phyloP scores from a whole-genome alignment of 2,888 invertebrate genomes.

The Caenorhabditis auriculariae region DNA sequence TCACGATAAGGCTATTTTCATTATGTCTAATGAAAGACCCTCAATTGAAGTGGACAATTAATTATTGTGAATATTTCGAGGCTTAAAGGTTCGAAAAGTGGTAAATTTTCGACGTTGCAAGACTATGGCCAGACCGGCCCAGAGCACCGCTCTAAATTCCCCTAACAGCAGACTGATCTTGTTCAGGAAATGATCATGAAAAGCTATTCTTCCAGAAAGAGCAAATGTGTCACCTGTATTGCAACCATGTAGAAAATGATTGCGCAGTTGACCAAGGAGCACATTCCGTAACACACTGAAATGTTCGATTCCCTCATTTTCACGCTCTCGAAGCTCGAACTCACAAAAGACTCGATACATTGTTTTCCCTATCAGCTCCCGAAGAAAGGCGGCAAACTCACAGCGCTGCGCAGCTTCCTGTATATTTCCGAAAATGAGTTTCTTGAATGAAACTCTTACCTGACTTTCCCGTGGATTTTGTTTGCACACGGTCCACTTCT shows the following conservation, averaged over 20 bases:
- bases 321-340: slow-evolving; percentile 5
- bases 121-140: too few species aligned
- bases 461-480: slow-evolving; percentile 22
- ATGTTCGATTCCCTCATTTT: background rate
- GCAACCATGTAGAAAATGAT: slow-evolving; percentile 60
- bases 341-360: slow-evolving; percentile 41
- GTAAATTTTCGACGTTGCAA: too few species aligned
- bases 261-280: slow-evolving; percentile 43
- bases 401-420: slow-evolving; percentile 21
- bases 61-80: too few species aligned
- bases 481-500: slow-evolving; percentile 36
- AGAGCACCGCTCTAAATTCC: too few species aligned
- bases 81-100: too few species aligned
- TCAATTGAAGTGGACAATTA: too few species aligned
- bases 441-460: background rate
- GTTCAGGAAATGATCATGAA: background rate
- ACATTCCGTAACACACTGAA: slow-evolving; percentile 45
- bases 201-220: background rate
- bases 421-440: background rate
- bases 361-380: slow-evolving; percentile 28
- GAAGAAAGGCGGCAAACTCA: slow-evolving; percentile 26
- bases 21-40: too few species aligned
- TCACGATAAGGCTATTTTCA: too few species aligned
- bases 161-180: background rate
- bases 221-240: slow-evolving; percentile 20